Evolutionary conservation across 92 coral and sea anemone genomes (phyloP).

Genomic region (Micromussa lordhowensis): DNA sequence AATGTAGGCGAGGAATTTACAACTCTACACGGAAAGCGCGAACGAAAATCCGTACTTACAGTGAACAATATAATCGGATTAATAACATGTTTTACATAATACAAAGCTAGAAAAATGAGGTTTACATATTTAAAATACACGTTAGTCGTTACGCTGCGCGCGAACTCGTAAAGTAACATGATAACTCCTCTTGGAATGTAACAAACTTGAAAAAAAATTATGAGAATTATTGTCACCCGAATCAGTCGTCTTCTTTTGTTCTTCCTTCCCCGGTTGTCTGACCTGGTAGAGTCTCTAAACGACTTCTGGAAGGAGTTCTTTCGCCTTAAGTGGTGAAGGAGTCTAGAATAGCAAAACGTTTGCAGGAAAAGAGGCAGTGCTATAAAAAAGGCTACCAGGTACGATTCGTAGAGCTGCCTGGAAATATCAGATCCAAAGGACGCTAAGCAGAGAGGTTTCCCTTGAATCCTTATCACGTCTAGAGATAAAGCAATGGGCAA

Average conservation of each 20-base stretch:
- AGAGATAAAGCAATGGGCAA: constrained; percentile 57
- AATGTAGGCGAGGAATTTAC: background rate
- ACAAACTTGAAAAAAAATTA: constrained; percentile 63
- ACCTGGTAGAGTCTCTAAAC: constrained; percentile 4
- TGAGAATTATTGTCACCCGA: constrained; percentile 46
- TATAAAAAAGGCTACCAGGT: constrained; percentile 67
- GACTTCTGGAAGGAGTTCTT: background rate
- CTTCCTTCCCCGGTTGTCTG: background rate
- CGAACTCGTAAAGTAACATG: constrained; percentile 62
- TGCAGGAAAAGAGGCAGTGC: constrained; percentile 68
- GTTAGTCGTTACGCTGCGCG: constrained; percentile 18
- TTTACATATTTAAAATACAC: constrained; percentile 15
- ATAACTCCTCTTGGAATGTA: constrained; percentile 64
- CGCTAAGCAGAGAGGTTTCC: constrained; percentile 22
- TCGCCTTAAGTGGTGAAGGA: constrained; percentile 46
- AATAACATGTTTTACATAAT: constrained; percentile 62
- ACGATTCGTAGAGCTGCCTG: constrained; percentile 56
- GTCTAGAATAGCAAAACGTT: constrained; percentile 65
- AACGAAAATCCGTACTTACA: constrained; percentile 65
- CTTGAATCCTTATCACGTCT: background rate
- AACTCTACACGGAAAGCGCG: constrained; percentile 16
- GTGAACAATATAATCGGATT: constrained; percentile 69
- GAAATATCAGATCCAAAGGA: constrained; percentile 37
- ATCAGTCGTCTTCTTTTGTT: constrained; percentile 14
- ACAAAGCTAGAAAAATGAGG: constrained; percentile 44